Evolutionary conservation across 2,888 invertebrate species (phyloP).

Genomic region (Cactoblastis cactorum): DNA sequence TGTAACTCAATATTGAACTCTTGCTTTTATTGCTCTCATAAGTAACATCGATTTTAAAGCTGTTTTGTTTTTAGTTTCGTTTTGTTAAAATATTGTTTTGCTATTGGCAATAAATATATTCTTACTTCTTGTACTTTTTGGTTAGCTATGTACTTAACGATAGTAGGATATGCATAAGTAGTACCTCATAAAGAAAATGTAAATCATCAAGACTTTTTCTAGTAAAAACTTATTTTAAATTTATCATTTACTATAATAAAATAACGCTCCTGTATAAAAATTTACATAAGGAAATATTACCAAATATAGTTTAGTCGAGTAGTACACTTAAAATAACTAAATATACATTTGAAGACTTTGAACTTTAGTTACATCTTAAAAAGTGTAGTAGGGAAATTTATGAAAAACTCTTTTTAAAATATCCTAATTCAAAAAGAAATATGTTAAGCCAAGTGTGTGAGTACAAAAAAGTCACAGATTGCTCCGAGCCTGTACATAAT

Average conservation of each 20-base stretch:
- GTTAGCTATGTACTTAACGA: background rate
- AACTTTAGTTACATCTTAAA: no score
- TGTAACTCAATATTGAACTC: conserved; percentile 66
- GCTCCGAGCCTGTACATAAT: conserved; percentile 54
- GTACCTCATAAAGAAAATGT: no score
- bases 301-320: no score
- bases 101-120: background rate
- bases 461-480: conserved; percentile 32
- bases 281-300: no score
- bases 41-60: conserved; percentile 7
- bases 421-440: background rate
- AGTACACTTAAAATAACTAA: no score
- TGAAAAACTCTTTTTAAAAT: background rate
- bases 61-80: background rate
- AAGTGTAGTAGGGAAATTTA: no score
- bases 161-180: no score
- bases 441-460: background rate
- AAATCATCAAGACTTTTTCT: no score
- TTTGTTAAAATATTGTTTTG: background rate
- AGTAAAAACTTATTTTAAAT: no score
- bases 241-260: no score
- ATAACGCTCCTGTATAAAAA: no score
- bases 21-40: conserved; percentile 39
- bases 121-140: background rate
- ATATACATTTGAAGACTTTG: no score